phyloP scores from a whole-genome alignment of 2,888 invertebrate species.

The Rhamnusium bicolor region DNA sequence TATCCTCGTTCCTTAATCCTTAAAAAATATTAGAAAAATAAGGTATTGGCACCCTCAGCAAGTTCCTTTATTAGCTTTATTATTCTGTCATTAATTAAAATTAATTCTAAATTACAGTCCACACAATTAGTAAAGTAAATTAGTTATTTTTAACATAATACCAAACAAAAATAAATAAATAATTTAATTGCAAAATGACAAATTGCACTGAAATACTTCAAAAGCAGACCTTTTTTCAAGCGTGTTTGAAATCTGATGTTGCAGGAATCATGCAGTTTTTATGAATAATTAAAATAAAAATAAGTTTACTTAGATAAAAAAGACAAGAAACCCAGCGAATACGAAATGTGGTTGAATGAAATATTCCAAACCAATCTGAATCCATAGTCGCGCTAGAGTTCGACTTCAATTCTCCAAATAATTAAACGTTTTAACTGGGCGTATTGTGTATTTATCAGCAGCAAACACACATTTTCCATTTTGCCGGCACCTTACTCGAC shows the following conservation, averaged over 20 bases:
- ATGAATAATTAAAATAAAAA: not conserved
- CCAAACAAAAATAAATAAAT: no score
- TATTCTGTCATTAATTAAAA: no score
- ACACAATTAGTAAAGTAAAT: no score
- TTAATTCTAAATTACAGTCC: no score
- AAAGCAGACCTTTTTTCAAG: no score
- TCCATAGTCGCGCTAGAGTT: not conserved
- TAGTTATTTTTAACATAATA: no score
- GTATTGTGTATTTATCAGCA: slow-evolving; percentile 63
- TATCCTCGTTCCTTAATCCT: no score
- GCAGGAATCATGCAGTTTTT: not conserved
- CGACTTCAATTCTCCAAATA: slow-evolving; percentile 50
- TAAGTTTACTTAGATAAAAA: not conserved
- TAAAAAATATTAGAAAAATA: no score
- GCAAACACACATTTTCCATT: slow-evolving; percentile 61
- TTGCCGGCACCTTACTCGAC: slow-evolving; percentile 52
- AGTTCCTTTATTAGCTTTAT: no score
- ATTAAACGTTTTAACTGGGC: slow-evolving; percentile 61
- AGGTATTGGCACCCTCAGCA: no score
- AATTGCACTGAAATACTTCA: no score
- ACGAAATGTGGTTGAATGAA: not conserved
- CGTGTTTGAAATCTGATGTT: not conserved
- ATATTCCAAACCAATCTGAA: not conserved
- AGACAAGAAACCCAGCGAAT: not conserved
- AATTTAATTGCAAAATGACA: no score